Evolutionary conservation across 2,888 invertebrate genomes (phyloP).

Genomic region (Carterocephalus palaemon): DNA sequence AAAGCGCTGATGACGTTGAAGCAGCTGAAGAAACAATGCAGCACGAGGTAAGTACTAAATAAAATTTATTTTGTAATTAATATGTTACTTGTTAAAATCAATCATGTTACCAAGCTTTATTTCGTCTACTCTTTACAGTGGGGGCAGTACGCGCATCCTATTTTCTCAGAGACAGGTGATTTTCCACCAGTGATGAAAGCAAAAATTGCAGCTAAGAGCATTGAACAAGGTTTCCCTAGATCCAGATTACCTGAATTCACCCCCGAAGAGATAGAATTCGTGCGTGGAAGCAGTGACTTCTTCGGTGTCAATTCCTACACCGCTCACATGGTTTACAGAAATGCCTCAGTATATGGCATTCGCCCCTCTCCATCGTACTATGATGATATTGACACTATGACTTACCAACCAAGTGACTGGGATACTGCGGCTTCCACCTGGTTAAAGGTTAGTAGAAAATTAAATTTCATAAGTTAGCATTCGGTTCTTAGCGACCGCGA

Average conservation of each 20-base stretch:
- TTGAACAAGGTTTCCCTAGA: conserved; percentile 49
- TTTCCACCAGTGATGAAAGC: conserved; percentile 57
- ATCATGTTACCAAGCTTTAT: neutral
- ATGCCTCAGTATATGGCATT: conserved; percentile 28
- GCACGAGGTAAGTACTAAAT: conserved; percentile 68
- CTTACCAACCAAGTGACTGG: conserved; percentile 29
- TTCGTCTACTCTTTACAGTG: conserved; percentile 30
- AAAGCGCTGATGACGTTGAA: conserved; percentile 56
- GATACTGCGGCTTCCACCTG: conserved; percentile 23
- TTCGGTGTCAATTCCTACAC: conserved; percentile 82
- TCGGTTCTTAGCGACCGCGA: too few species aligned
- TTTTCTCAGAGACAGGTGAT: conserved; percentile 52
- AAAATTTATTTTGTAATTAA: conserved; percentile 28
- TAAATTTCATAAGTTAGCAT: too few species aligned
- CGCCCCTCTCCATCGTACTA: conserved; percentile 29
- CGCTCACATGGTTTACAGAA: conserved; percentile 41
- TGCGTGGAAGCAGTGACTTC: conserved; percentile 43
- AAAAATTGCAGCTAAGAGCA: conserved; percentile 51
- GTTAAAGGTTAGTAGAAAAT: too few species aligned
- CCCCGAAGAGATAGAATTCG: conserved; percentile 45
- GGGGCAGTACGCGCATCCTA: conserved; percentile 50
- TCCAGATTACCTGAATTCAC: conserved; percentile 65
- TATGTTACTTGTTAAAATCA: conserved; percentile 11
- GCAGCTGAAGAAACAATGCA: conserved; percentile 74
- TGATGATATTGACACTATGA: conserved; percentile 29